Percentiles rank a stretch among this genome's conserved stretches.
Conservation (phyloP, 2,888 invertebrate genomes). For the Polyploca ridens region DNA sequence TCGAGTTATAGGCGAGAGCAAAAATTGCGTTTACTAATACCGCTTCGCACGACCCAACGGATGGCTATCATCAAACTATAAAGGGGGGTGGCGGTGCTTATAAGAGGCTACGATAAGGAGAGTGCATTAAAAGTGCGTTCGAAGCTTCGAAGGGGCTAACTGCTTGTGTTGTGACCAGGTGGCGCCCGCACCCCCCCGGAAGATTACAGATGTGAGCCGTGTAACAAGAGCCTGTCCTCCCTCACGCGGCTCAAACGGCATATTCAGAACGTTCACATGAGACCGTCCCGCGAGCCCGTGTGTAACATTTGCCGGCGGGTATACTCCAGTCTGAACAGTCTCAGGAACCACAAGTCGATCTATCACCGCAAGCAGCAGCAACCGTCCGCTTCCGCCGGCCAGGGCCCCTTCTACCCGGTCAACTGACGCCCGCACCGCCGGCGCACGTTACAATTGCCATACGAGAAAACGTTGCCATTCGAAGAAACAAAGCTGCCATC, state of each 20-base stretch:
- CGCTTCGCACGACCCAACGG: slow-evolving; percentile 75
- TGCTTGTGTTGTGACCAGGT: slow-evolving; percentile 87
- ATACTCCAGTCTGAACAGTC: slow-evolving; percentile 95
- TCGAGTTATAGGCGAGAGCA: slow-evolving; percentile 58
- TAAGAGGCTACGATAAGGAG: slow-evolving; percentile 80
- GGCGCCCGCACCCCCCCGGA: slow-evolving; percentile 91
- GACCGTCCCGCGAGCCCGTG: slow-evolving; percentile 94
- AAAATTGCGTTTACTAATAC: slow-evolving; percentile 71
- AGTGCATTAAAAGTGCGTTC: slow-evolving; percentile 83
- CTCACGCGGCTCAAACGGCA: slow-evolving; percentile 95
- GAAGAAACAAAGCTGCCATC: slow-evolving; percentile 76
- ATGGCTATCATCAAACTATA: slow-evolving; percentile 67
- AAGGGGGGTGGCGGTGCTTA: slow-evolving; percentile 83
- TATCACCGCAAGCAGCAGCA: slow-evolving; percentile 94
- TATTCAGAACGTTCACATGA: slow-evolving; percentile 96
- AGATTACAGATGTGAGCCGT: slow-evolving; percentile 95
- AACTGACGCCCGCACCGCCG: slow-evolving; percentile 69
- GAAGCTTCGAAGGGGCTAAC: slow-evolving; percentile 81
- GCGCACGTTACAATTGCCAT: slow-evolving; percentile 30
- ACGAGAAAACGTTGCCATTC: slow-evolving; percentile 63
- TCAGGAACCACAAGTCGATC: slow-evolving; percentile 96
- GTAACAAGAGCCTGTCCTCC: slow-evolving; percentile 95
- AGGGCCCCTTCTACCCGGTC: slow-evolving; percentile 76
- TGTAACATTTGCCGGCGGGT: slow-evolving; percentile 97
- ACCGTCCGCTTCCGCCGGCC: slow-evolving; percentile 71